Evolutionary conservation across 2,888 invertebrate genomes (phyloP), one percentile per base, ranked within the genome.

Genomic region (Rhagium mordax): DNA sequence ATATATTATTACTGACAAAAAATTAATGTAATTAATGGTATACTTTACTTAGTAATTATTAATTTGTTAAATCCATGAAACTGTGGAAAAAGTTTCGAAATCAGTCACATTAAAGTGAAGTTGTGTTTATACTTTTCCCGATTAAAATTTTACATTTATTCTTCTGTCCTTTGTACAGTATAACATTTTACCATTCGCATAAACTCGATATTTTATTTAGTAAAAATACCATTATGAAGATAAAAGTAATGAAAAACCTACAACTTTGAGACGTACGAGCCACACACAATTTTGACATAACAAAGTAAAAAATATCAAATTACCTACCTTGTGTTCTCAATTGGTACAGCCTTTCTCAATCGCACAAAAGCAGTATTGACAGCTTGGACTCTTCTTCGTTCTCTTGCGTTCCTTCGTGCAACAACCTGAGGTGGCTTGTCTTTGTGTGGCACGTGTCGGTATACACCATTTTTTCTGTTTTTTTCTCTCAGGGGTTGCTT

Each of bases 331-430:
- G 84, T 81, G 78, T 90, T 90, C 73, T 91, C 90, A 71, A 90
- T 87, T 3, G 92, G 92, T 49, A 93, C 90, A 76, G 89, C 90
- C 83, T 90, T 89, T 60, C 91, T 88, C 49, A 93, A 87, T 66
- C 89, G 87, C 1, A 88, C 84, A 85, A 92, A 93, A 41, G 92
- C 92, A 70, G 86, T 87, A 86, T 93, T 93, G 76, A 93, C 92
- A 13, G 92, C 91, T 83, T 92, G 91, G 27, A 93, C 92, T 74
- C 93, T 87, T 70, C 90, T 87, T 79, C 92, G 84, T 85, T 93
- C 92, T 61, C 93, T 86, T 5, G 92, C 92, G 84, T 93, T 93
- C 71, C 92, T 82, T 79, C 81, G 86, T 33, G 90, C 91, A 71
- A 92, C 91, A 73, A 91, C 87, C 82, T 91, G 90, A 18, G 90